Conservation (phyloP, 2,113 vertebrate species). For the Alosa alosa region DNA sequence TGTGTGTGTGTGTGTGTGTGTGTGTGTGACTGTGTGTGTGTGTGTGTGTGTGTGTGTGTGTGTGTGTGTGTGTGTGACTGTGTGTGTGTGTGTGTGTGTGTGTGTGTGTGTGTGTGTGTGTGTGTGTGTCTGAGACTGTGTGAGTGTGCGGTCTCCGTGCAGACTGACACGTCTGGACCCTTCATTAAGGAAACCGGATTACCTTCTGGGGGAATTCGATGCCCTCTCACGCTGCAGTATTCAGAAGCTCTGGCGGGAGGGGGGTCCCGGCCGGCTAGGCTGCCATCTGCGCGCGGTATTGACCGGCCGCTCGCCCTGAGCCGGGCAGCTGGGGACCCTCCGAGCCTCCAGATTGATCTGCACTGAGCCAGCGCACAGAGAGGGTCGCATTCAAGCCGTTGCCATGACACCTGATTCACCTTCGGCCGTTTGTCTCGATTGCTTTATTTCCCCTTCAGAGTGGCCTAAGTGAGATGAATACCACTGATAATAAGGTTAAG, state of each 20-base stretch:
- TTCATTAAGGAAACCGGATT: constrained; percentile 48
- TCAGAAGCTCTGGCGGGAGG: constrained; percentile 49
- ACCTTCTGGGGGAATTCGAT: constrained; percentile 44
- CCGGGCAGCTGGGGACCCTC: constrained; percentile 50
- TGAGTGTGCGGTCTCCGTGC: constrained; percentile 25
- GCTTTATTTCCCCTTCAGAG: neutral
- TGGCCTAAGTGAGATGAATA: neutral
- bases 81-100: too few species aligned
- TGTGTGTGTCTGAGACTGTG: too few species aligned
- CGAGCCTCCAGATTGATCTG: constrained; percentile 56
- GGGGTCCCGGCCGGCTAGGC: constrained; percentile 38
- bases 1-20: too few species aligned
- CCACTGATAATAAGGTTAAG: neutral
- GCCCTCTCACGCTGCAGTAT: constrained; percentile 54
- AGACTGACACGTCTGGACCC: constrained; percentile 44
- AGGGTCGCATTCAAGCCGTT: constrained; percentile 42
- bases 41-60: too few species aligned
- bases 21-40: too few species aligned
- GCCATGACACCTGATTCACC: constrained; percentile 29
- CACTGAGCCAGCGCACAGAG: constrained; percentile 48
- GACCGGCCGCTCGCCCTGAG: constrained; percentile 58
- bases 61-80: too few species aligned
- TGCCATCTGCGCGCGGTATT: constrained; percentile 52
- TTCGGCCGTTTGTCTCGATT: neutral
- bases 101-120: too few species aligned